A percentile compares a stretch with the other conserved stretches of the same genome.
These are phyloP conservation scores for Heliopora coerulea DNA, from an alignment of 92 coral and sea anemone genomes.

Conservation along the genomic window DNA sequence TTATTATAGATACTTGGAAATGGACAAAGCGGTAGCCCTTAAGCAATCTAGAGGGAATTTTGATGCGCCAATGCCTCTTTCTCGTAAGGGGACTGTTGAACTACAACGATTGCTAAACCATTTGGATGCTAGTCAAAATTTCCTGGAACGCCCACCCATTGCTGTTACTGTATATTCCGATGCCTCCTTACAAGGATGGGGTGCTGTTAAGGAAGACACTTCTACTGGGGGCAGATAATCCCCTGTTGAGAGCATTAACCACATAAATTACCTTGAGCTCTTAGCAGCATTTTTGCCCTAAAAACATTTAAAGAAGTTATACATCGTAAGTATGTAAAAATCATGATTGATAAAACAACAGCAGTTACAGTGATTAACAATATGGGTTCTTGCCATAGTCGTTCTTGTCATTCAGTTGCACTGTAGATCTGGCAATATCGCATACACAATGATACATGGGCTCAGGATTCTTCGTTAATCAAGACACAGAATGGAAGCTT, in stretches of 20 bases:
- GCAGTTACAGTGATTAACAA: slow-evolving; percentile 54
- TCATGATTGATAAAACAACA: slow-evolving; percentile 58
- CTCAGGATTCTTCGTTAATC: slow-evolving; percentile 47
- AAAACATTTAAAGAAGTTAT: slow-evolving; percentile 39
- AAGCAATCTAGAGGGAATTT: slow-evolving; percentile 41
- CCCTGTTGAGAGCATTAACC: slow-evolving; percentile 32
- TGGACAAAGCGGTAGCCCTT: slow-evolving; percentile 53
- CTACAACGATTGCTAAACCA: slow-evolving; percentile 52
- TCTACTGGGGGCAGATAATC: slow-evolving; percentile 54
- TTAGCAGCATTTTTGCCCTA: slow-evolving; percentile 50
- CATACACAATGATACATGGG: slow-evolving; percentile 36
- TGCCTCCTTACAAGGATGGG: slow-evolving; percentile 59
- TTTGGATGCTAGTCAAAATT: too few relatives aligned
- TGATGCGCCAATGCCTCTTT: slow-evolving; percentile 39
- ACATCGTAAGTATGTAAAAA: slow-evolving; percentile 49
- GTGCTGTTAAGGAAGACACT: slow-evolving; percentile 41
- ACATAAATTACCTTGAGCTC: slow-evolving; percentile 43
- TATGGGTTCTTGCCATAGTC: slow-evolving; percentile 51
- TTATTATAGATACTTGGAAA: slow-evolving; percentile 52
- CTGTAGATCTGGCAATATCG: slow-evolving; percentile 30
- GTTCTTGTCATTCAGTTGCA: not conserved
- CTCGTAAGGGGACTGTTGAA: slow-evolving; percentile 25
- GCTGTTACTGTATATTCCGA: slow-evolving; percentile 48
- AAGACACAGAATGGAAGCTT: slow-evolving; percentile 55
- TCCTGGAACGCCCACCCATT: slow-evolving; percentile 30